A percentile compares a stretch with the other conserved stretches of the same genome.
Evolutionary conservation across 2,888 invertebrate genomes (phyloP).

Genomic region (Pachymerium ferrugineum): DNA sequence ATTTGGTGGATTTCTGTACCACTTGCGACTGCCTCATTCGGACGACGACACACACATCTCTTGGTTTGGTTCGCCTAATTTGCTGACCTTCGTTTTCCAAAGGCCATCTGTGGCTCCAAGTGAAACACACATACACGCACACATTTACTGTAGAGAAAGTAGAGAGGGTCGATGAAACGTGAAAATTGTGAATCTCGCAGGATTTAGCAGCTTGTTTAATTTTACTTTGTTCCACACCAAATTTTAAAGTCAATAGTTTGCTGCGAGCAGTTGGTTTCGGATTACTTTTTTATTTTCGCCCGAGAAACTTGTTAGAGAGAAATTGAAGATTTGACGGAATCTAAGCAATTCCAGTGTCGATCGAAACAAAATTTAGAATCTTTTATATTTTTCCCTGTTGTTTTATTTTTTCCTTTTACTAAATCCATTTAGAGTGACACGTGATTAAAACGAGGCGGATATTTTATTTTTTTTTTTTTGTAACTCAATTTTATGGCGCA

Average conservation of each 20-base stretch:
- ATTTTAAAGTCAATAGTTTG: slow-evolving; percentile 10
- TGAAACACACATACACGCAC: slow-evolving; percentile 19
- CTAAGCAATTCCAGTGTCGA: too few species aligned
- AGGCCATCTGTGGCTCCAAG: slow-evolving; percentile 27
- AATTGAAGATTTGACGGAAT: too few species aligned
- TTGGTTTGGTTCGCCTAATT: slow-evolving; percentile 22
- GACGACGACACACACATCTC: slow-evolving; percentile 20
- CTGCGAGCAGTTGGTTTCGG: background rate
- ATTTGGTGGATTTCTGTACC: slow-evolving; percentile 25
- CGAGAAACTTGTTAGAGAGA: too few species aligned
- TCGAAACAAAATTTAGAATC: too few species aligned
- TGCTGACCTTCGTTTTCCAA: slow-evolving; percentile 25
- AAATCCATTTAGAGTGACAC: too few species aligned
- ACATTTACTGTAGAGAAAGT: background rate
- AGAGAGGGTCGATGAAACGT: slow-evolving; percentile 16
- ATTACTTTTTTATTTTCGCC: background rate
- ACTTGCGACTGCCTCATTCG: slow-evolving; percentile 15
- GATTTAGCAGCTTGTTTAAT: background rate
- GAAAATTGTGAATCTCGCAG: background rate
- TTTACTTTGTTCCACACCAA: background rate
- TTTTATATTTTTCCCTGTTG: too few species aligned
- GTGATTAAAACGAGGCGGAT: background rate
- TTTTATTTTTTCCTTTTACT: too few species aligned
- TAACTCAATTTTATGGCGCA: background rate
- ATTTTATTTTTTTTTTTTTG: background rate